Base-by-base conservation (phyloP, 2,113 vertebrate species). In the Alligator mississippiensis region DNA sequence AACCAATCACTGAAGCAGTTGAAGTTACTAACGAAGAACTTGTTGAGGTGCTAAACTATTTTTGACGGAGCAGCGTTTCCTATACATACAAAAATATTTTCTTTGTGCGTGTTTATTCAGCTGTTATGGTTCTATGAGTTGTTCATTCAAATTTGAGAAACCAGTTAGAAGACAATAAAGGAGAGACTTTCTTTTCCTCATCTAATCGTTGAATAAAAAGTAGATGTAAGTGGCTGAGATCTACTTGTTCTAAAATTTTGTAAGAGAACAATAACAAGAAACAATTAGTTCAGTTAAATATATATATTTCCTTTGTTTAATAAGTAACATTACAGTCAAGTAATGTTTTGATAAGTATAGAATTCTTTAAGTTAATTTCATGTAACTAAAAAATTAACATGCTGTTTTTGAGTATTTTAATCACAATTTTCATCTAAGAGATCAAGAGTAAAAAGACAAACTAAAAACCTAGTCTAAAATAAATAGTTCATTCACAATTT, bases 41-140 rank as follows among this genome's bases (percentile, higher is more conserved):
- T 95, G 78, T 76, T 91, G 92, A 90, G 94, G 78, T 86, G 28
- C 83, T 93, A 86, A 90, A 82, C 28, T 88, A 30, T 79, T 91
- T 93, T 91, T 72, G 63, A 62, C 9, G 47, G 47, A 47, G 47
- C 47, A 47, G 47, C 47, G 9, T 47, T 83, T 93, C 89, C 83
- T 96, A 89, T 95, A 97, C 93, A 88, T 96, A 95, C 91, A 93
- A 82, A 94, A 95, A 96, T 97, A 93, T 14, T 91, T 95, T 97
- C 94, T 94, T 92, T 93, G 88, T 95, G 8, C 85, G 92, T 96
- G 94, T 93, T 95, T 90, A 89, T 88, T 94, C 89, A 95, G 92
- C 89, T 92, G 77, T 90, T 96, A 96, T 89, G 89, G 55, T 91
- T 85, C 92, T 89, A 80, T 86, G 59, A 88, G 80, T 93, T 54